Percentiles rank a stretch among this genome's conserved stretches.
phyloP scores from a whole-genome alignment of 2,888 invertebrate species.

The Athalia circularis region DNA sequence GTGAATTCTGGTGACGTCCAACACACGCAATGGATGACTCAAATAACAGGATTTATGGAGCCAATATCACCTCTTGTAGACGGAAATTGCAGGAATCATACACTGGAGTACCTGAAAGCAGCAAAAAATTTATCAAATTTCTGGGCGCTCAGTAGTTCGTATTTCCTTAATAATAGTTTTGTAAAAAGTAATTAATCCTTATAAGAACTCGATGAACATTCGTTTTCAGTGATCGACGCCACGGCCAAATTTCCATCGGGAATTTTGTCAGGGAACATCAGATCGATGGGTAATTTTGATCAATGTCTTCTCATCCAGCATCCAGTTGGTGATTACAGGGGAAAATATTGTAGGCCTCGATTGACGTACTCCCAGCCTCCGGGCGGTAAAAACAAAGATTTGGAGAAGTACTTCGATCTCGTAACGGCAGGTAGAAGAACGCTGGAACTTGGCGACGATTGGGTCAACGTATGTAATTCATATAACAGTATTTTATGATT shows the following conservation, averaged over 20 bases:
- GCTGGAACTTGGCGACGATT: slow-evolving; percentile 49
- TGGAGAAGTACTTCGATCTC: slow-evolving; percentile 45
- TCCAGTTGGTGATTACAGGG: slow-evolving; percentile 32
- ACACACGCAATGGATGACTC: slow-evolving; percentile 46
- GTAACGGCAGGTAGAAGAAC: slow-evolving; percentile 48
- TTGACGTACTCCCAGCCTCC: slow-evolving; percentile 38
- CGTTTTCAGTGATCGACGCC: slow-evolving; percentile 52
- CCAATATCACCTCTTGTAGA: slow-evolving; percentile 37
- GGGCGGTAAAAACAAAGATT: slow-evolving; percentile 23
- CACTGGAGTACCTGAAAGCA: slow-evolving; percentile 38
- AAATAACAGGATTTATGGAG: slow-evolving; percentile 42
- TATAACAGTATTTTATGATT: not conserved
- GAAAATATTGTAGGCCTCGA: slow-evolving; percentile 43
- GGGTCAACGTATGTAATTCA: slow-evolving; percentile 47
- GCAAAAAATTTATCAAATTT: slow-evolving; percentile 23
- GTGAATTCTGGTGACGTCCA: not conserved
- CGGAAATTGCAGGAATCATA: slow-evolving; percentile 26
- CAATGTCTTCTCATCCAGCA: slow-evolving; percentile 49
- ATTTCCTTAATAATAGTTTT: not conserved
- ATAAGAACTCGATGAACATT: not conserved
- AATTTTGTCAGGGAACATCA: slow-evolving; percentile 52
- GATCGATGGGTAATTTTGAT: slow-evolving; percentile 52
- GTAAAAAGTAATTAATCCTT: not conserved
- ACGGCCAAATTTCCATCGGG: slow-evolving; percentile 51
- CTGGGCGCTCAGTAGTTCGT: slow-evolving; percentile 47